phyloP scores from a whole-genome alignment of 2,888 invertebrate species.

The Cheilosia grossa region DNA sequence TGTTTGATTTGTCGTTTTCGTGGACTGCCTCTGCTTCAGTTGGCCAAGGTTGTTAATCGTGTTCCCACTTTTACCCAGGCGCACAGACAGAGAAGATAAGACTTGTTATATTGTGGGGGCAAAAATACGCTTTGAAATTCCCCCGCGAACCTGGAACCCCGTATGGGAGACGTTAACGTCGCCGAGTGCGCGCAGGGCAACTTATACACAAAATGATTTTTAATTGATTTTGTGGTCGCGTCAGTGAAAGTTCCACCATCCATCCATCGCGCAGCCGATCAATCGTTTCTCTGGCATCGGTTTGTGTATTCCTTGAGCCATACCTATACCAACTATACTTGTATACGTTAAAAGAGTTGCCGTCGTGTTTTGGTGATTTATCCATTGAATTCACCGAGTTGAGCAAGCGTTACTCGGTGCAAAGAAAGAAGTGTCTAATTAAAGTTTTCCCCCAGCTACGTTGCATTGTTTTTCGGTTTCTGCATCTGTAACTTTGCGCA shows the following conservation, averaged over 20 bases:
- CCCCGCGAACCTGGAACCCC: constrained; percentile 9
- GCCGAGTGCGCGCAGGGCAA: constrained; percentile 38
- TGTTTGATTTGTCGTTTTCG: background rate
- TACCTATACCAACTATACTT: background rate
- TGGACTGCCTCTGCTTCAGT: constrained; percentile 33
- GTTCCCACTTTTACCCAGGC: constrained; percentile 52
- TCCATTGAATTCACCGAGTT: constrained; percentile 53
- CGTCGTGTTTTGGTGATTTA: constrained; percentile 67
- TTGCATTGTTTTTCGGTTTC: constrained; percentile 56
- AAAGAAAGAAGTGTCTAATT: constrained; percentile 52
- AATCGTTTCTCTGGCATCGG: constrained; percentile 66
- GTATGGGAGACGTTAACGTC: constrained; percentile 20
- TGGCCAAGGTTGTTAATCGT: constrained; percentile 65
- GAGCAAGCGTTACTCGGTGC: constrained; percentile 1
- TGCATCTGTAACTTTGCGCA: constrained; percentile 50
- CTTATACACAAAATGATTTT: constrained; percentile 69
- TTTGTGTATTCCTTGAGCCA: constrained; percentile 56
- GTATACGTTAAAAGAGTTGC: constrained; percentile 48
- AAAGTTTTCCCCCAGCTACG: constrained; percentile 63
- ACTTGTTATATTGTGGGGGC: constrained; percentile 43
- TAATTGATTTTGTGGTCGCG: constrained; percentile 74
- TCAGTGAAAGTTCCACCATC: constrained; percentile 73
- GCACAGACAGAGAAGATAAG: constrained; percentile 19
- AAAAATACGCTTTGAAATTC: constrained; percentile 37
- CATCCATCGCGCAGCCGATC: constrained; percentile 64